These are phyloP conservation scores for Hippocampus comes DNA, from an alignment of 2,113 vertebrate genomes.

Conservation along the genomic window DNA sequence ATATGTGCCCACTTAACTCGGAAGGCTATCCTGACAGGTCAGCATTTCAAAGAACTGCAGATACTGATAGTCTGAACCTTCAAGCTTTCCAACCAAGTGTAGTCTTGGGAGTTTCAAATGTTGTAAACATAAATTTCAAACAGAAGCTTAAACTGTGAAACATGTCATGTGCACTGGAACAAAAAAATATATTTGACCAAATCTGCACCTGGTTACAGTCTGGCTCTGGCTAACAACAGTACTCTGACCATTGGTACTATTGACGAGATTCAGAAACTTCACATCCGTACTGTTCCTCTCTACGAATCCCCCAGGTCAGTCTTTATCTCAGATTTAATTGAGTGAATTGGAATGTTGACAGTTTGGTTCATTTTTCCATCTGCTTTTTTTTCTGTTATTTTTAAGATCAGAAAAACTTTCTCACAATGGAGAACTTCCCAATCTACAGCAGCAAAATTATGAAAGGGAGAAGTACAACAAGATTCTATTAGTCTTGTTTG, in stretches of 20 bases:
- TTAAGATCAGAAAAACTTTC: too few species aligned
- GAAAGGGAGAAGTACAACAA: too few species aligned
- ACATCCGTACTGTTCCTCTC: constrained; percentile 95
- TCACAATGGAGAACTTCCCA: too few species aligned
- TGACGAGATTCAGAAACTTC: constrained; percentile 97
- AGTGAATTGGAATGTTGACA: constrained; percentile 7
- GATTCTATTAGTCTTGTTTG: not conserved
- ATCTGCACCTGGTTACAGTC: constrained; percentile 55
- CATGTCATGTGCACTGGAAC: not conserved
- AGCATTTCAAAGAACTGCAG: constrained; percentile 16
- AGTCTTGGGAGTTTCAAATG: not conserved
- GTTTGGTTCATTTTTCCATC: constrained; percentile 11
- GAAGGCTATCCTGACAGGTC: constrained; percentile 97
- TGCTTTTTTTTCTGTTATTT: not conserved
- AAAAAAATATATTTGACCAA: not conserved
- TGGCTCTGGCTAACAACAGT: constrained; percentile 97
- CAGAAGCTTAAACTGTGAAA: not conserved
- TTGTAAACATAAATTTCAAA: not conserved
- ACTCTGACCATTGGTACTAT: constrained; percentile 98
- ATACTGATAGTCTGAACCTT: not conserved
- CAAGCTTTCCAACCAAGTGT: not conserved
- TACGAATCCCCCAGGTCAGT: constrained; percentile 93
- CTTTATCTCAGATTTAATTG: not conserved
- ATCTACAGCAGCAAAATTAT: too few species aligned
- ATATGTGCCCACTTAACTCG: constrained; percentile 98